Evolutionary conservation across 1,140 invertebrate genomes (phyloP), one percentile per base, ranked within the genome.

Genomic region (Drosophila trapezifrons): DNA sequence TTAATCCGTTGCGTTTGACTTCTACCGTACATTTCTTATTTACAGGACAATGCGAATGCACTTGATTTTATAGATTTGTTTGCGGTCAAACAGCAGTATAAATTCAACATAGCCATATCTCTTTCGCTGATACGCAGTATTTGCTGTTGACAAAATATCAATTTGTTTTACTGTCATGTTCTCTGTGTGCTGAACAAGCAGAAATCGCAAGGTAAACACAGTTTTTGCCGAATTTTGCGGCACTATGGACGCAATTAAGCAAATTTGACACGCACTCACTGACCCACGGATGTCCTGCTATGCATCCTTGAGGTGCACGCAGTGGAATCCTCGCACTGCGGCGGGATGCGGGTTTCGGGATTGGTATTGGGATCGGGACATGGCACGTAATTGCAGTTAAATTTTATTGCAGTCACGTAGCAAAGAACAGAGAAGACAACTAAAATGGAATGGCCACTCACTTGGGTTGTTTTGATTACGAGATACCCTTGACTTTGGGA

Each of bases 331-430:
- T 38, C 40, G 47, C 63, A 54, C 27, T 42, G 60, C 59, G 35
- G 32, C 46, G n/a, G 52, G 52, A 43, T 55, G 9, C 52, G 55
- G 62, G 37, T 59, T 45, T 32, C 18, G 40, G 62, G 40, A 35
- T 46, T 54, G 29, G 49, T 2, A 52, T 32, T 52, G 49, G 49
- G 29, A 20, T 20, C 18, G 51, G 63, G 56, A 63, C 66, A 79
- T 65, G 76, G 69, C 81, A 85, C 81, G 81, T 85, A 85, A 79
- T 85, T 85, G 81, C 80, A 85, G 81, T 85, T 85, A 85, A 78
- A 84, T 85, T 85, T 84, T 85, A 85, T 85, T 80, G 74, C 81
- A 80, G 80, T 80, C 81, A 85, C 81, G 81, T 85, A 85, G 77
- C 60, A 62, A 71, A 74, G 52, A 62, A 56, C 47, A 73, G 54